These are phyloP conservation scores for Phycodurus eques DNA, from an alignment of 2,113 vertebrate species.

Conservation along the genomic window DNA sequence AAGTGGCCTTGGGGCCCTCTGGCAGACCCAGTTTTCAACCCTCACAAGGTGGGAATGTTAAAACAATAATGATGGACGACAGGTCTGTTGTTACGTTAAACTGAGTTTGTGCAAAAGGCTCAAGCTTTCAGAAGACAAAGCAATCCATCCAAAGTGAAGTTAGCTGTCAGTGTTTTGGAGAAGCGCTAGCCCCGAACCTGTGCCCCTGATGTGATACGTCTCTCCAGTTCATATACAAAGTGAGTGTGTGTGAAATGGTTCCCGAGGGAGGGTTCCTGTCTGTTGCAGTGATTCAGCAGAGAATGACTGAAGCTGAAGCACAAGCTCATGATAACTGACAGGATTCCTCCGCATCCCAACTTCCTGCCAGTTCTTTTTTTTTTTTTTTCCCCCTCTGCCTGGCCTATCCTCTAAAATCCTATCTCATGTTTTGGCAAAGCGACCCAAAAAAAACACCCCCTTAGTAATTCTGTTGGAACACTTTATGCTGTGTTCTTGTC, in stretches of 20 bases:
- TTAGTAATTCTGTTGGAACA: constrained; percentile 16
- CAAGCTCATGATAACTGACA: constrained; percentile 6
- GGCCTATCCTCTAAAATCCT: constrained; percentile 15
- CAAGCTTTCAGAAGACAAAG: not conserved
- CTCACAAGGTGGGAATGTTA: too few species aligned
- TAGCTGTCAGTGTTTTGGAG: constrained; percentile 4
- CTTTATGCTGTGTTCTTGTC: constrained; percentile 21
- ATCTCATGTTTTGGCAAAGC: constrained; percentile 40
- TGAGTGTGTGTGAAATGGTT: constrained; percentile 42
- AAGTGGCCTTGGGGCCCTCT: too few species aligned
- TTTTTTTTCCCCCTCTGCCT: too few species aligned
- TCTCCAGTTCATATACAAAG: constrained; percentile 28
- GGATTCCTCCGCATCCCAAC: constrained; percentile 4
- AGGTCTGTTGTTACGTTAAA: too few species aligned
- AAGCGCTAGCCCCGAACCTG: constrained; percentile 6
- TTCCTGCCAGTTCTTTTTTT: constrained; percentile 11
- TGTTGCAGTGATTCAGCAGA: constrained; percentile 24
- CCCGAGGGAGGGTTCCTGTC: constrained; percentile 49
- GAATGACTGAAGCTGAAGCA: constrained; percentile 28
- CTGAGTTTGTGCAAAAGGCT: too few species aligned
- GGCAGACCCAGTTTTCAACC: too few species aligned
- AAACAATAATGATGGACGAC: too few species aligned
- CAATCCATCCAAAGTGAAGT: constrained; percentile 12
- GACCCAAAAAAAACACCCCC: constrained; percentile 20
- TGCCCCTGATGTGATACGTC: constrained; percentile 45